Evolutionary conservation across 2,888 invertebrate species (phyloP), one percentile per base, ranked within the genome.

Genomic region (Abrostola triplasia): DNA sequence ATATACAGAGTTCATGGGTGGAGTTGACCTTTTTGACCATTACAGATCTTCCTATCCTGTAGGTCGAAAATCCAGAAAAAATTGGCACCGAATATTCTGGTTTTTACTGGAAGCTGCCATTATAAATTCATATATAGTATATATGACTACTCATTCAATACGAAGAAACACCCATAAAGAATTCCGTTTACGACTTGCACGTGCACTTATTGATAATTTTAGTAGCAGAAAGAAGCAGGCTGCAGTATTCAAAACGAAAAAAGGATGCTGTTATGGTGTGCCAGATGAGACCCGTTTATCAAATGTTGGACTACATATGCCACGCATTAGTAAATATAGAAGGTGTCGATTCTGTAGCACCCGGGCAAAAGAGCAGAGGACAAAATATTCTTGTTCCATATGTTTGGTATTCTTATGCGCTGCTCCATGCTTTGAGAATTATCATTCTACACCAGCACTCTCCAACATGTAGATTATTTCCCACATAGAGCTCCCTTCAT

Each of bases 11-110:
- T 40, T 40, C 40, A 36, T 75, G 77, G 38, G 77, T 79, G n/a
- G 77, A 81, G 50, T 50, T 36, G 50, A 62, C 36, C 38, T 51
- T 47, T 61, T 61, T 61, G 81, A 81, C 58, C 81, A 82, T 65
- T 81, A 74, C 65, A 67, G 79, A 24, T 70, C 73, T 6, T 81
- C 81, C 5, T 83, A 82, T 59, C 63, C 76, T 11, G 73, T 79
- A 38, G 67, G 66, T 42, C 72, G 81, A n/a, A 82, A 75, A 64
- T 81, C 75, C 13, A 63, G 73, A 61, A 83, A 80, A 70, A 77
- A 55, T 48, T 81, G 80, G 78, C 70, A 76, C 40, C 52, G 77
- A 59, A 49, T 81, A 38, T 76, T 80, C 52, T 81, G 72, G 57
- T 82, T 79, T 60, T 57, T 67, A 41, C 64, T 78, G 41, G 76